phyloP scores from a whole-genome alignment of 2,113 vertebrate genomes.

The Sorex fumeus region DNA sequence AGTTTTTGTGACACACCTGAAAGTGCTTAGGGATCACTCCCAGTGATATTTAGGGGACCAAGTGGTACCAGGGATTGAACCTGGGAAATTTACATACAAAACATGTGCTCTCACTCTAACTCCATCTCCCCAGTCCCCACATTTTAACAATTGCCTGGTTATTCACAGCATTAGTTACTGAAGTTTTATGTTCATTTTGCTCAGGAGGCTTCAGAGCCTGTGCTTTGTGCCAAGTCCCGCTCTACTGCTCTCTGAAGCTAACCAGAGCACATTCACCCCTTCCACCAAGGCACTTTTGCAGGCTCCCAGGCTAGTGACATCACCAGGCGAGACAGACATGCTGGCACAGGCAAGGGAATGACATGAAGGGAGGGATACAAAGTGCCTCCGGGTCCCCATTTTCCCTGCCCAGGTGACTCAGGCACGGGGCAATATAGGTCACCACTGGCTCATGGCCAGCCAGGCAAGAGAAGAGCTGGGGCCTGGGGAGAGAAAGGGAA shows the following conservation, averaged over 20 bases:
- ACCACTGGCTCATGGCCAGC: neutral
- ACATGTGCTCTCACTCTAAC: too few species aligned
- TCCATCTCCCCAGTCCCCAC: too few species aligned
- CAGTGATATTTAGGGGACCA: too few species aligned
- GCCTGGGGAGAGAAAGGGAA: neutral
- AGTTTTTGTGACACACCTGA: too few species aligned
- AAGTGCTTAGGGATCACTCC: too few species aligned
- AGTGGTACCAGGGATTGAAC: too few species aligned
- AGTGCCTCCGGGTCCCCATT: neutral
- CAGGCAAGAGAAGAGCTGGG: neutral
- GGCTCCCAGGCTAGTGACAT: slow-evolving; percentile 30
- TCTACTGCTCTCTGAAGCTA: slow-evolving; percentile 32
- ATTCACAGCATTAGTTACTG: neutral
- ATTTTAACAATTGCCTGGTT: neutral
- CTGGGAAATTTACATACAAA: too few species aligned
- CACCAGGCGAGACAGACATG: neutral
- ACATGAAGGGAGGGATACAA: slow-evolving; percentile 35
- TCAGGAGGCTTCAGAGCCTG: neutral
- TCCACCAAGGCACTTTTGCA: neutral
- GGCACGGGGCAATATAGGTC: neutral
- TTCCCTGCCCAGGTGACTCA: slow-evolving; percentile 54
- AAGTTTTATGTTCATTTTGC: neutral
- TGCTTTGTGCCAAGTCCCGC: neutral
- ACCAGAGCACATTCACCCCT: neutral
- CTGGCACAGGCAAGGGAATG: slow-evolving; percentile 35